Evolutionary conservation across 2,797 vertebrate genomes (phyloP), one percentile per base, ranked within the genome.

Genomic region (Myotis myotis): DNA sequence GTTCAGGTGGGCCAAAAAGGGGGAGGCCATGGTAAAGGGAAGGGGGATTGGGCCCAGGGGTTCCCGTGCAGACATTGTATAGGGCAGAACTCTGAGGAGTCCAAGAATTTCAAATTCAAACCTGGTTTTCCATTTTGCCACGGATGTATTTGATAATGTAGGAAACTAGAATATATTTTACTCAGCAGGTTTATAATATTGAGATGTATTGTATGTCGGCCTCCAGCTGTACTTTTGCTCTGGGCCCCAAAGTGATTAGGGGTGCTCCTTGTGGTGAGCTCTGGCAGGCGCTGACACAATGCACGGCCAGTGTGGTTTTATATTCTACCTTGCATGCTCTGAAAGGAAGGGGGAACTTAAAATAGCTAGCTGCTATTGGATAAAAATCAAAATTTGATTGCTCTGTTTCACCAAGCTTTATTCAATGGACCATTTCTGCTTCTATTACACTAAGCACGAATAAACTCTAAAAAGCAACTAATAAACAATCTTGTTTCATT

Each of bases 311-410:
- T 62, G 28, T 11, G 55, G 85, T 71, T 90, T 74, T 38, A 30
- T 51, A 53, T 19, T 74, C 0, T 7, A 25, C 17, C n/a, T 71
- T 33, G 20, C 6, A 2, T 75, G 81, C 55, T 87, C n/a, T 30
- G 64, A 68, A 68, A 72, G 49, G 25, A 91, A 87, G 17, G 25
- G 0, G 23, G 76, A 66, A 38, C 41, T 88, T 75, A 51, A 95
- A 89, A 91, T 36, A 93, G 20, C 36, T 71, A 74, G 20, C 4
- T 86, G 86, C 41, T 71, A 20, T 66, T 80, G 85, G 33, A 79
- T 8, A 91, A 74, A 72, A 92, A 55, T 81, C n/a, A 95, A 92
- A 97, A 68, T 88, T 25, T 53, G 92, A 95, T 92, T 91, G 79
- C 70, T 89, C 30, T 62, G 60, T 94, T 92, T 95, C 38, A 41